Percentiles rank a stretch among this genome's conserved stretches.
phyloP scores from a whole-genome alignment of 2,888 invertebrate species.

The Glyphotaelius pellucidus region DNA sequence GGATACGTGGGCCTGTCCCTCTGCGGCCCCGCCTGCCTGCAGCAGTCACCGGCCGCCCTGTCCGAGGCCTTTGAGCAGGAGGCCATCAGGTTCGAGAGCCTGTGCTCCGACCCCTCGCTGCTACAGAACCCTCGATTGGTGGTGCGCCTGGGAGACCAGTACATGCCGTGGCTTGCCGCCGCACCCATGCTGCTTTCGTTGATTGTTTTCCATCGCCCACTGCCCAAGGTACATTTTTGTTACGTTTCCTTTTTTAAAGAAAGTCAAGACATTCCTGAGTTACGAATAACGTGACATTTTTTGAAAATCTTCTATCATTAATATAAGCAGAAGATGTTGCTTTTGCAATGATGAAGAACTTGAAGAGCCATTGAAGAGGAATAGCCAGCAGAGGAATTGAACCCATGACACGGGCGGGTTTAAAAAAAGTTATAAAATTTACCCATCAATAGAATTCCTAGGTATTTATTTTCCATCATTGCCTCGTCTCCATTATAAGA shows the following conservation, averaged over 20 bases:
- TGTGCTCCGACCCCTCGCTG: constrained; percentile 82
- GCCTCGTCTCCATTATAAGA: no score
- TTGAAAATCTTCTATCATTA: no score
- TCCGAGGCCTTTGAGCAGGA: constrained; percentile 67
- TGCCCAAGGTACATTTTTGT: constrained; percentile 81
- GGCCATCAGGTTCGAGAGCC: constrained; percentile 74
- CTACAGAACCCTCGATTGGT: constrained; percentile 90
- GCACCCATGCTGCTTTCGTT: constrained; percentile 93
- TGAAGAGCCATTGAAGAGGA: no score
- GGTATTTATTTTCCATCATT: no score
- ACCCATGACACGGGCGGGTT: no score
- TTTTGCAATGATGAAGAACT: no score
- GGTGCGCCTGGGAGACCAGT: constrained; percentile 91
- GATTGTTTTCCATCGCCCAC: constrained; percentile 89
- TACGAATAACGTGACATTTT: no score
- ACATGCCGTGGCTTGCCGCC: constrained; percentile 94
- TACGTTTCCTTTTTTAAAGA: background rate
- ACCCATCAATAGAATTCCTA: no score
- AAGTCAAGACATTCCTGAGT: no score
- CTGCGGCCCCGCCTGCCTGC: constrained; percentile 80
- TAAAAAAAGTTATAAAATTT: no score
- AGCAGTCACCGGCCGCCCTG: constrained; percentile 74
- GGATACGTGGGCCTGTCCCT: constrained; percentile 83
- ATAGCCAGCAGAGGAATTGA: no score
- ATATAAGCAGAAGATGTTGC: no score